phyloP scores from a whole-genome alignment of 2,797 vertebrate genomes.

The Catharus ustulatus region DNA sequence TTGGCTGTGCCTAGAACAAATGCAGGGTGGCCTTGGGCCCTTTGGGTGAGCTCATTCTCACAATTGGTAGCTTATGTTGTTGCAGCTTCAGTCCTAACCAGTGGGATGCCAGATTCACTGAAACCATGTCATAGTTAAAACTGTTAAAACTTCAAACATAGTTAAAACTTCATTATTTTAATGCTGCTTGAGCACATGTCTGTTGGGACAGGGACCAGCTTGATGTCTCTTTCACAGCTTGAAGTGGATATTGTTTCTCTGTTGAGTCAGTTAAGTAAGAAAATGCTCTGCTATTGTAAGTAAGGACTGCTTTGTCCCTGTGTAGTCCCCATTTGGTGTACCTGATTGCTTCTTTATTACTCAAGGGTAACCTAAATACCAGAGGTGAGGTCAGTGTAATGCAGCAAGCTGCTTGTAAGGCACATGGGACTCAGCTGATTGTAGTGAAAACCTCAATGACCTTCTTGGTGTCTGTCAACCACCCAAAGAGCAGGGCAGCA shows the following conservation, averaged over 20 bases:
- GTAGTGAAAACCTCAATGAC: background rate
- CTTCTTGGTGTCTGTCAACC: background rate
- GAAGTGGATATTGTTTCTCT: background rate
- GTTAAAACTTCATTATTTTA: background rate
- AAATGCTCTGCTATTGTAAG: background rate
- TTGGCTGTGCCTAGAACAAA: background rate
- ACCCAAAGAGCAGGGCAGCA: background rate
- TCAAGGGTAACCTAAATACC: background rate
- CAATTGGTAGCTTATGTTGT: background rate
- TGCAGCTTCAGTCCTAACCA: background rate
- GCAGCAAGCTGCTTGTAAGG: background rate
- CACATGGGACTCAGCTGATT: background rate
- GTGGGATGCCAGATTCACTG: background rate
- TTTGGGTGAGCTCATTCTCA: background rate
- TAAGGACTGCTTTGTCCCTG: background rate
- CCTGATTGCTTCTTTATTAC: background rate
- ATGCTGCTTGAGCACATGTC: background rate
- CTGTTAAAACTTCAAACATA: background rate
- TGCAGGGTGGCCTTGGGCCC: background rate
- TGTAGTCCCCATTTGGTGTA: background rate
- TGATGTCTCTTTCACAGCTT: slow-evolving; percentile 12
- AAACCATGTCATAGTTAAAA: background rate
- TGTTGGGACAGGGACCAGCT: background rate
- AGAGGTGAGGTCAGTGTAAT: background rate
- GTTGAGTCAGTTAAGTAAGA: background rate